Evolutionary conservation across 2,888 invertebrate genomes (phyloP).

Genomic region (Schrankia costaestrigalis): DNA sequence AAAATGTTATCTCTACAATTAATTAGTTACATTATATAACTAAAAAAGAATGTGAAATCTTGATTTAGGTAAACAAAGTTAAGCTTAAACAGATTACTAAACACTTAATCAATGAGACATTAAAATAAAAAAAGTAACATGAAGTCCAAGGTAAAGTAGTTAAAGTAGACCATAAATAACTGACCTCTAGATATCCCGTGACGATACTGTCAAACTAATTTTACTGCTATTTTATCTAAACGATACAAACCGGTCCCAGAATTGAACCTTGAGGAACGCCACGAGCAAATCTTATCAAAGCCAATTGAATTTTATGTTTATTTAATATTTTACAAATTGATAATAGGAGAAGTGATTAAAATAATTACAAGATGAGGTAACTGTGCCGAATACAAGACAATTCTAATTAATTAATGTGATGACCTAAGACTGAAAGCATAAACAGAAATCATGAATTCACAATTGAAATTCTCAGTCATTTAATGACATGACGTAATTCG

Average conservation of each 20-base stretch:
- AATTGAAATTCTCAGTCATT: too few species aligned
- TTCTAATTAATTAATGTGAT: too few species aligned
- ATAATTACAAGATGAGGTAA: neutral
- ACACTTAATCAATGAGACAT: neutral
- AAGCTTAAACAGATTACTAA: neutral
- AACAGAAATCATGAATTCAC: too few species aligned
- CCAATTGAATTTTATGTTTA: slow-evolving; percentile 18
- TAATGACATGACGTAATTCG: too few species aligned
- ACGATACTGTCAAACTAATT: slow-evolving; percentile 40
- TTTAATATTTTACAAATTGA: slow-evolving; percentile 14
- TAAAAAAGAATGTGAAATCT: too few species aligned
- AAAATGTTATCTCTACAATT: too few species aligned
- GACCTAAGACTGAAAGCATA: too few species aligned
- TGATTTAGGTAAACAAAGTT: too few species aligned
- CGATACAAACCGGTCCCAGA: slow-evolving; percentile 33
- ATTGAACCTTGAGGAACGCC: slow-evolving; percentile 29
- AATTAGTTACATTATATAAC: too few species aligned
- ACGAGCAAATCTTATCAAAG: slow-evolving; percentile 14
- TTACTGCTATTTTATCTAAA: slow-evolving; percentile 33
- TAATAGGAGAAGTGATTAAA: slow-evolving; percentile 1
- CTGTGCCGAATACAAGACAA: neutral
- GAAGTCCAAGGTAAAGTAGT: slow-evolving; percentile 25
- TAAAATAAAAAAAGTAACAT: too few species aligned
- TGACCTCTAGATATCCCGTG: slow-evolving; percentile 35
- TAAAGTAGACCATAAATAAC: slow-evolving; percentile 28